A percentile compares a stretch with the other conserved stretches of the same genome.
phyloP scores from a whole-genome alignment of 2,888 invertebrate species.

The Phalera bucephala region DNA sequence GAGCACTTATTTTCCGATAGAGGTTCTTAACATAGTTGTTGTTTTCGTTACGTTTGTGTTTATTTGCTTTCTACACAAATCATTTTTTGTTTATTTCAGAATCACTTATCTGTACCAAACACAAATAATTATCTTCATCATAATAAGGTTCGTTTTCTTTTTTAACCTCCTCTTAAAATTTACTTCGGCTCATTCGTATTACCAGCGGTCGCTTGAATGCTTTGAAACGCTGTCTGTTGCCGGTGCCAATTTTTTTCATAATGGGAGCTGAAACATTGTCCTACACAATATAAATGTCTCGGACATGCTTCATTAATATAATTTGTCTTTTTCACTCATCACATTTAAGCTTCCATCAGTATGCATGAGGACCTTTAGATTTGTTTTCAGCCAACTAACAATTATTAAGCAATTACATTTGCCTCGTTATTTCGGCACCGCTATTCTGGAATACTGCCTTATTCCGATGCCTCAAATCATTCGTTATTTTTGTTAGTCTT shows the following conservation, averaged over 20 bases:
- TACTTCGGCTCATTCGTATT: conserved; percentile 51
- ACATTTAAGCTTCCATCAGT: conserved; percentile 36
- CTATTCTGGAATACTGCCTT: conserved; percentile 2
- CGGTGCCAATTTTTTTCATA: conserved; percentile 27
- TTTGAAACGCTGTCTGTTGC: conserved; percentile 47
- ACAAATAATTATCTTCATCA: conserved; percentile 92
- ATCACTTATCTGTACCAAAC: conserved; percentile 94
- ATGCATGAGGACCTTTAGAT: conserved; percentile 37
- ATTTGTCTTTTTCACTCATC: conserved; percentile 22
- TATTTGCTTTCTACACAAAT: conserved; percentile 83
- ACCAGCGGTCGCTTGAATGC: conserved; percentile 61
- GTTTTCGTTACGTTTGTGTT: conserved; percentile 72
- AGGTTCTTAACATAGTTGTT: conserved; percentile 56
- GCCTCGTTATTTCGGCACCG: conserved; percentile 22
- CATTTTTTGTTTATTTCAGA: conserved; percentile 90
- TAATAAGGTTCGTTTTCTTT: conserved; percentile 88
- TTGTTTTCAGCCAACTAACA: conserved; percentile 23
- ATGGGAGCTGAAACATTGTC: conserved; percentile 21
- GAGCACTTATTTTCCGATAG: conserved; percentile 28
- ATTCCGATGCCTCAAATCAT: too few relatives aligned
- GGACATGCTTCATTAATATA: conserved; percentile 18
- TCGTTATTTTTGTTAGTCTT: too few relatives aligned
- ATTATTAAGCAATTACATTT: conserved; percentile 26
- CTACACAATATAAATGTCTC: conserved; percentile 15
- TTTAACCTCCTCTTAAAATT: conserved; percentile 68